Percentiles rank a stretch among this genome's conserved stretches.
phyloP scores from a whole-genome alignment of 2,888 invertebrate species.

The Tethea ocularis region DNA sequence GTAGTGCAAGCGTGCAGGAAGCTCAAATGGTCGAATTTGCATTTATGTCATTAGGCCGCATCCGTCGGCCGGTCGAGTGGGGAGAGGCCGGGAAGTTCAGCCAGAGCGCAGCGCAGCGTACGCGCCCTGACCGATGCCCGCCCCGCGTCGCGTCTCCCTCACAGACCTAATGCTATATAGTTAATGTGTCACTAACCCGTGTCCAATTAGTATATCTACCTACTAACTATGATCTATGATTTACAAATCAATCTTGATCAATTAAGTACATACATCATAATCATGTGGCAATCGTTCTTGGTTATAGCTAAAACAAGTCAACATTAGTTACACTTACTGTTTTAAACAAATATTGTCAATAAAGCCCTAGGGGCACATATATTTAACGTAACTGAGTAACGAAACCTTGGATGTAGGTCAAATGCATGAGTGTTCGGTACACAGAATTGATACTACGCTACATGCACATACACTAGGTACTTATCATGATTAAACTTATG shows the following conservation, averaged over 20 bases:
- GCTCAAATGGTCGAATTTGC: slow-evolving; percentile 74
- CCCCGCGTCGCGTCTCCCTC: slow-evolving; percentile 7
- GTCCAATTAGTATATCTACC: slow-evolving; percentile 3
- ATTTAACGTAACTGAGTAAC: background rate
- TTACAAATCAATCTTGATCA: background rate
- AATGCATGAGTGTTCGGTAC: background rate
- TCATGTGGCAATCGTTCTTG: background rate
- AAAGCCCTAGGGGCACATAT: too few species aligned
- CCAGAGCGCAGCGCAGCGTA: slow-evolving; percentile 5
- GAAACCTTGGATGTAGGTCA: background rate
- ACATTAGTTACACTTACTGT: background rate
- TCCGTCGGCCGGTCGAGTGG: slow-evolving; percentile 47
- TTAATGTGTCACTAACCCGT: slow-evolving; percentile 5
- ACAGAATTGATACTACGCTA: background rate
- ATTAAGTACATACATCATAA: background rate
- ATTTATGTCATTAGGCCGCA: slow-evolving; percentile 75
- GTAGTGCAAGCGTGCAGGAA: slow-evolving; percentile 59
- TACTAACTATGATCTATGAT: background rate
- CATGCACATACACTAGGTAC: too few species aligned
- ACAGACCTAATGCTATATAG: background rate
- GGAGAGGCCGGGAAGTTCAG: slow-evolving; percentile 17
- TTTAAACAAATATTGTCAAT: too few species aligned
- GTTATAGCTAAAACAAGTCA: background rate
- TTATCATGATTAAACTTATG: too few species aligned
- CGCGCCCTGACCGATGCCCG: slow-evolving; percentile 12